Evolutionary conservation across 2,797 vertebrate species (phyloP).

Genomic region (Thunnus albacares): DNA sequence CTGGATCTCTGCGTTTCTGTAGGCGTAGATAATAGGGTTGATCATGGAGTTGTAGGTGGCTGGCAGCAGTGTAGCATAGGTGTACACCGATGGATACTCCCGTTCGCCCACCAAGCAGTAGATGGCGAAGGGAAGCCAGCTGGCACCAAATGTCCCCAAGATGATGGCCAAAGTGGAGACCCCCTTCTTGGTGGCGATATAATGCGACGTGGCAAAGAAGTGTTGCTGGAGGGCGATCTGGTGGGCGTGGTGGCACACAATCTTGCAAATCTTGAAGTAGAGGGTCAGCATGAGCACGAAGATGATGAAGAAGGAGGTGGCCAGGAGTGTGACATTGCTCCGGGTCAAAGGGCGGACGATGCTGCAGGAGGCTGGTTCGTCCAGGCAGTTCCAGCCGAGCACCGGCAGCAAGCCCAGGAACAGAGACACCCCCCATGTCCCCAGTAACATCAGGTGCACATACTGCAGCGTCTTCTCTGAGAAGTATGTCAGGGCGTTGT

Average conservation of each 20-base stretch:
- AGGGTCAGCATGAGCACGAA: slow-evolving; percentile 96
- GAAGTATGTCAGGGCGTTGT: slow-evolving; percentile 97
- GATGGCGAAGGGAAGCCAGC: slow-evolving; percentile 98
- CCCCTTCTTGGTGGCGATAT: slow-evolving; percentile 95
- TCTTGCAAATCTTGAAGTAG: slow-evolving; percentile 98
- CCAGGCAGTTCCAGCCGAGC: slow-evolving; percentile 97
- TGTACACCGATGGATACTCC: slow-evolving; percentile 94
- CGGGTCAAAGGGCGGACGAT: slow-evolving; percentile 94
- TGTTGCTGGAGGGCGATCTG: slow-evolving; percentile 99
- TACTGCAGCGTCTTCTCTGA: slow-evolving; percentile 95
- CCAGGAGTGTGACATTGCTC: slow-evolving; percentile 93
- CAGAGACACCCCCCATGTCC: slow-evolving; percentile 94
- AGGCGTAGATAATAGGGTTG: slow-evolving; percentile 99
- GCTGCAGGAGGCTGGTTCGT: slow-evolving; percentile 90
- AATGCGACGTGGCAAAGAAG: slow-evolving; percentile 95
- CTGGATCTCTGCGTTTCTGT: slow-evolving; percentile 97
- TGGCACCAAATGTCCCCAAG: slow-evolving; percentile 96
- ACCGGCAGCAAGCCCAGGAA: slow-evolving; percentile 93
- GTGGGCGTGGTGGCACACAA: slow-evolving; percentile 96
- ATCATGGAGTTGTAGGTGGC: slow-evolving; percentile 99
- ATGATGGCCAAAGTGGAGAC: slow-evolving; percentile 97
- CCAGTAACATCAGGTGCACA: slow-evolving; percentile 92
- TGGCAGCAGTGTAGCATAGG: slow-evolving; percentile 95
- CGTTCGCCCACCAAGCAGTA: slow-evolving; percentile 95
- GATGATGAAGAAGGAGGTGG: slow-evolving; percentile 92